These are phyloP conservation scores for Melierax canorus DNA, from an alignment of 2,113 vertebrate species.

Conservation along the genomic window DNA sequence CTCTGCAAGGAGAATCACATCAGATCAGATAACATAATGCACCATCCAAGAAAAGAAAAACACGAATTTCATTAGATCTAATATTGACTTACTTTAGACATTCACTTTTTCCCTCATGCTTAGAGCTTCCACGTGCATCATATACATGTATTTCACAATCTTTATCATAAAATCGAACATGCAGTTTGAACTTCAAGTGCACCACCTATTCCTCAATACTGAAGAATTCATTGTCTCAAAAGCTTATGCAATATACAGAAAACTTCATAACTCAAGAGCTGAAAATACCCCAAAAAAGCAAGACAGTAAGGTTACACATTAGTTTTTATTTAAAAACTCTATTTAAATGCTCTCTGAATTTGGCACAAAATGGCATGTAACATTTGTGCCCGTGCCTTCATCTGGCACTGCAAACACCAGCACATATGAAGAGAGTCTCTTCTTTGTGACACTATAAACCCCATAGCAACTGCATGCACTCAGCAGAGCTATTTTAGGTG, in stretches of 20 bases:
- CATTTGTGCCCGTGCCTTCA: background rate
- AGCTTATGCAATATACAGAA: background rate
- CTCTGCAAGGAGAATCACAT: constrained; percentile 52
- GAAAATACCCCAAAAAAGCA: background rate
- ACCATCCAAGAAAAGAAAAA: background rate
- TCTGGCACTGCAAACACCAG: background rate
- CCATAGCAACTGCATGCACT: background rate
- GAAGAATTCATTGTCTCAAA: background rate
- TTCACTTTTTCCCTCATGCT: background rate
- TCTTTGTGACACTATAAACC: background rate
- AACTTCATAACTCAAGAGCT: background rate
- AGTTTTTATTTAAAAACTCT: background rate
- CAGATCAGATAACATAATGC: background rate
- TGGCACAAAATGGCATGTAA: background rate
- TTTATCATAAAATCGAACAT: background rate
- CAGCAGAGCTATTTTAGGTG: background rate
- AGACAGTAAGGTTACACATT: background rate
- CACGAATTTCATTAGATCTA: background rate
- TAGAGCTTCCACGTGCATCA: background rate
- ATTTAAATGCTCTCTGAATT: background rate
- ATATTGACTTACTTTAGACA: background rate
- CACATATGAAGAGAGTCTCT: background rate
- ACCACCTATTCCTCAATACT: background rate
- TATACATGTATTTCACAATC: background rate
- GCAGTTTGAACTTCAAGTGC: background rate